Evolutionary conservation across 2,888 invertebrate species (phyloP).

Genomic region (Dichetophora obliterata): DNA sequence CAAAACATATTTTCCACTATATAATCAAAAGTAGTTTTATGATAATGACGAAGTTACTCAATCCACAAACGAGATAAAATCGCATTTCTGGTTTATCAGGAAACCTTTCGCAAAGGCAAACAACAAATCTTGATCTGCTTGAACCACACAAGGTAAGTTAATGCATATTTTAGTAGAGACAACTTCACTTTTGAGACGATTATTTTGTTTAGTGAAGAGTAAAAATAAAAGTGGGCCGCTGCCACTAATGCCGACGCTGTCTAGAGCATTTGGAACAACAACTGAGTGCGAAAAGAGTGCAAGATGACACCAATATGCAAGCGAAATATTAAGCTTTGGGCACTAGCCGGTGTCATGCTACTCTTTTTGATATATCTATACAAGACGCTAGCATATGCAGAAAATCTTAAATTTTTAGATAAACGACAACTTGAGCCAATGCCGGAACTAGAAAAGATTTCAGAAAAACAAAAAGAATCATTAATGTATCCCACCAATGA

Average conservation of each 20-base stretch:
- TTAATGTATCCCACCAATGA: constrained; percentile 42
- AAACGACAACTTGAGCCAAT: not conserved
- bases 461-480: not conserved
- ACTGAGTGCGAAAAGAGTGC: not conserved
- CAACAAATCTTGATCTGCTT: not conserved
- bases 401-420: not conserved
- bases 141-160: not conserved
- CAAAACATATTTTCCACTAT: too few species aligned
- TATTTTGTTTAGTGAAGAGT: not conserved
- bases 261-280: not conserved
- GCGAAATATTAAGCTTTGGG: constrained; percentile 60
- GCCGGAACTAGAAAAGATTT: not conserved
- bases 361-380: constrained; percentile 58
- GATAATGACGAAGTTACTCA: too few species aligned
- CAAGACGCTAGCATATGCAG: constrained; percentile 48
- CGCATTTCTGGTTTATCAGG: too few species aligned
- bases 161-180: not conserved
- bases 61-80: too few species aligned
- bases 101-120: too few species aligned
- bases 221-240: not conserved
- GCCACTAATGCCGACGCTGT: constrained; percentile 16
- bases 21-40: too few species aligned
- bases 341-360: constrained; percentile 49
- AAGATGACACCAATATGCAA: constrained; percentile 56
- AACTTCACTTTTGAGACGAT: not conserved